These are phyloP conservation scores for Tetropium fuscum DNA, from an alignment of 2,888 invertebrate species.

Conservation along the genomic window DNA sequence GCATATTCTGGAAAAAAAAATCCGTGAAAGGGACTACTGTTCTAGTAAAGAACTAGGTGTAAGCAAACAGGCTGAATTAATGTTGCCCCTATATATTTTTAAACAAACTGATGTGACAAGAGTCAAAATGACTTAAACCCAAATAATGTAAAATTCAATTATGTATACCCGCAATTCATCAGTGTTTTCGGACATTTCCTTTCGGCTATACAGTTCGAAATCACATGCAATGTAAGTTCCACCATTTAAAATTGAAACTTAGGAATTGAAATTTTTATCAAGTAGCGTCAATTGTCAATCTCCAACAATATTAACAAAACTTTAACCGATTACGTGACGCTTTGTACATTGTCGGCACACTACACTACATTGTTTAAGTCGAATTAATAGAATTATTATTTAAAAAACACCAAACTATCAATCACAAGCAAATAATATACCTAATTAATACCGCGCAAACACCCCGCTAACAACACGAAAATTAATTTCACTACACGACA, in stretches of 20 bases:
- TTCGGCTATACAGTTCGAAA: slow-evolving; percentile 37
- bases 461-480: neutral
- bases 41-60: too few relatives aligned
- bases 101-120: slow-evolving; percentile 9
- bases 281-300: slow-evolving; percentile 23
- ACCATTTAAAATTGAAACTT: slow-evolving; percentile 47
- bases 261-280: slow-evolving; percentile 14
- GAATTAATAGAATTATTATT: neutral
- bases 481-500: neutral
- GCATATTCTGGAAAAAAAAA: slow-evolving; percentile 63
- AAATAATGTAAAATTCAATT: neutral
- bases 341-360: neutral
- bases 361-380: neutral
- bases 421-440: neutral
- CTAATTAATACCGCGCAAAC: neutral
- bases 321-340: slow-evolving; percentile 12
- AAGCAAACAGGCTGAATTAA: too few relatives aligned
- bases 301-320: slow-evolving; percentile 13
- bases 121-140: neutral
- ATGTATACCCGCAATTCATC: slow-evolving; percentile 63
- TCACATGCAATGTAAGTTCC: slow-evolving; percentile 41
- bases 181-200: slow-evolving; percentile 65
- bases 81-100: too few relatives aligned
- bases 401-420: neutral
- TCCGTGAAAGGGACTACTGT: neutral